Evolutionary conservation across 2,113 vertebrate species (phyloP).

Genomic region (Stegostoma tigrinum): DNA sequence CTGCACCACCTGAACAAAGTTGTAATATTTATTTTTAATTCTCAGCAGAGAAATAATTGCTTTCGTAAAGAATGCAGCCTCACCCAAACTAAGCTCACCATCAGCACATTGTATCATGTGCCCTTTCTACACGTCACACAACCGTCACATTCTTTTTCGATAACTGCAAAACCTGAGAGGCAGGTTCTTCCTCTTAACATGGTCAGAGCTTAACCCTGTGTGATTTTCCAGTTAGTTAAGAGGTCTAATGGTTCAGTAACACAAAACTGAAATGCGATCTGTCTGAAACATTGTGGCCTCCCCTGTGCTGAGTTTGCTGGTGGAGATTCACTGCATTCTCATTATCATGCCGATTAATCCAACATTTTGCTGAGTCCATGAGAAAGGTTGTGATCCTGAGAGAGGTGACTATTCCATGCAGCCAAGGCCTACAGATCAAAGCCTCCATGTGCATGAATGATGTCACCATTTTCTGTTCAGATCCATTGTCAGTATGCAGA

Average conservation of each 20-base stretch:
- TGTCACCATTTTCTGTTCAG: no score
- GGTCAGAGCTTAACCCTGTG: neutral
- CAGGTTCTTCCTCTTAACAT: neutral
- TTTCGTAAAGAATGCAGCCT: neutral
- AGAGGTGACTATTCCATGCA: no score
- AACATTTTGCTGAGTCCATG: no score
- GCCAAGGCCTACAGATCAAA: no score
- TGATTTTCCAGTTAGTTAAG: neutral
- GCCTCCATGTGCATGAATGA: no score
- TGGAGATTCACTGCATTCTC: no score
- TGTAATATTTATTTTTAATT: neutral
- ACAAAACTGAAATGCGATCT: neutral
- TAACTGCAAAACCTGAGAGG: neutral
- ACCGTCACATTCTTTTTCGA: neutral
- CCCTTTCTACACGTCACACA: neutral
- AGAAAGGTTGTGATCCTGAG: no score
- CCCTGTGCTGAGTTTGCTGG: neutral
- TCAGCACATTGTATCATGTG: neutral
- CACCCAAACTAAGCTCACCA: neutral
- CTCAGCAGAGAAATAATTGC: neutral
- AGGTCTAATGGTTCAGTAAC: neutral
- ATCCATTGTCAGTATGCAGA: no score
- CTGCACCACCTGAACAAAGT: neutral
- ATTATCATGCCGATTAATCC: no score
- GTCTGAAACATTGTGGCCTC: no score